phyloP scores from a whole-genome alignment of 2,797 vertebrate genomes.

The Liparis tanakae region DNA sequence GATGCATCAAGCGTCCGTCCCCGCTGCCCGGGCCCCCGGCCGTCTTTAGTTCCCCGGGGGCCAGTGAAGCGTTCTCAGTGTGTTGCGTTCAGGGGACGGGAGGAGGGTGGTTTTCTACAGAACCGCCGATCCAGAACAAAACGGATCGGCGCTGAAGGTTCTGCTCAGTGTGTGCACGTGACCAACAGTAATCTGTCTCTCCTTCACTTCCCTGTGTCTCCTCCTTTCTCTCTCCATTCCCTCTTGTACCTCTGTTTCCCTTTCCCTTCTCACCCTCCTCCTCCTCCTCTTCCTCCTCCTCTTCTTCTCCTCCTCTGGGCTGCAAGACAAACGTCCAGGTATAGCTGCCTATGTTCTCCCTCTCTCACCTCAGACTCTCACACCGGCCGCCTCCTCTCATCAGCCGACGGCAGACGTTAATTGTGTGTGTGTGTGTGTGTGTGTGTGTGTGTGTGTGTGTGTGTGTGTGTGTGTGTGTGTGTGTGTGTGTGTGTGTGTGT shows the following conservation, averaged over 20 bases:
- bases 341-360: slow-evolving; percentile 81
- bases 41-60: slow-evolving; percentile 40
- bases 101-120: slow-evolving; percentile 1
- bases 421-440: background rate
- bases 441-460: background rate
- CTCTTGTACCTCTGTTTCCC: slow-evolving; percentile 55
- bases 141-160: background rate
- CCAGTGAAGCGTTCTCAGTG: slow-evolving; percentile 22
- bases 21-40: slow-evolving; percentile 25
- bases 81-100: slow-evolving; percentile 41
- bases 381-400: slow-evolving; percentile 57
- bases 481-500: background rate
- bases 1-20: slow-evolving; percentile 58
- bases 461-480: too few species aligned
- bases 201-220: slow-evolving; percentile 71
- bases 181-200: slow-evolving; percentile 79
- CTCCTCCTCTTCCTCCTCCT: slow-evolving; percentile 57
- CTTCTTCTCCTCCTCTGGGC: slow-evolving; percentile 80
- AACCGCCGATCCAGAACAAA: slow-evolving; percentile 17
- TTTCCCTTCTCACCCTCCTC: slow-evolving; percentile 55
- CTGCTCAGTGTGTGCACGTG: slow-evolving; percentile 37
- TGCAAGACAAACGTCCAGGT: slow-evolving; percentile 87
- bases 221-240: slow-evolving; percentile 66
- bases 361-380: slow-evolving; percentile 76
- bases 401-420: slow-evolving; percentile 51